phyloP scores from a whole-genome alignment of 2,113 vertebrate species.

The Brevimyrus niger region DNA sequence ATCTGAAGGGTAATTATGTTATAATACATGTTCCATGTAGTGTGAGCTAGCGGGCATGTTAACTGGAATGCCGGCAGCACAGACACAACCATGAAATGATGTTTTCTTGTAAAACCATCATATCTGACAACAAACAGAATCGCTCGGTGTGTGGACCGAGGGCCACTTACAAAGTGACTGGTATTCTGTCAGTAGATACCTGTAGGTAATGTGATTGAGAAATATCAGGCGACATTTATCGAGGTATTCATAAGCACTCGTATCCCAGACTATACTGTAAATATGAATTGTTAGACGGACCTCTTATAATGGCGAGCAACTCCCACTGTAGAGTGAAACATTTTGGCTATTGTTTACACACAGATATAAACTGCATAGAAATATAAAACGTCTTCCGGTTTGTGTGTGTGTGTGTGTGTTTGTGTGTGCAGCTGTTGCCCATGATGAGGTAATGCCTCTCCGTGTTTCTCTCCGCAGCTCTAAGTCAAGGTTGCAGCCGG shows the following conservation, averaged over 20 bases:
- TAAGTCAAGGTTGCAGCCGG: background rate
- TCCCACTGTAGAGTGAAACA: background rate
- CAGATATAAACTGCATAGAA: too few species aligned
- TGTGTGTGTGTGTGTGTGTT: background rate
- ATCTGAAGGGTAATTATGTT: slow-evolving; percentile 7
- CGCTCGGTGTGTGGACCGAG: background rate
- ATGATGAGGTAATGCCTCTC: background rate
- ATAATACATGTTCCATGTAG: background rate
- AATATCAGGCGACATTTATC: background rate
- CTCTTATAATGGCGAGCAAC: background rate
- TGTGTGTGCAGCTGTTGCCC: background rate
- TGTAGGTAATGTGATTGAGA: background rate
- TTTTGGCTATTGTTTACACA: background rate
- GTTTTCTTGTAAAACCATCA: background rate
- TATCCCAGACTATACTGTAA: background rate
- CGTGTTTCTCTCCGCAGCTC: background rate
- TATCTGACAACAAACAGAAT: background rate
- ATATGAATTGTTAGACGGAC: background rate
- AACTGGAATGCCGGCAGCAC: background rate
- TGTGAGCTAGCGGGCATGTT: background rate
- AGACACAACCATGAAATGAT: background rate
- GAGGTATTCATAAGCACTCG: background rate
- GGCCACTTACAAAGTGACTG: background rate
- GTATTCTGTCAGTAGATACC: background rate
- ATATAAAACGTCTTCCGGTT: background rate